Evolutionary conservation across 2,888 invertebrate genomes (phyloP).

Genomic region (Fissipunctia ypsillon): DNA sequence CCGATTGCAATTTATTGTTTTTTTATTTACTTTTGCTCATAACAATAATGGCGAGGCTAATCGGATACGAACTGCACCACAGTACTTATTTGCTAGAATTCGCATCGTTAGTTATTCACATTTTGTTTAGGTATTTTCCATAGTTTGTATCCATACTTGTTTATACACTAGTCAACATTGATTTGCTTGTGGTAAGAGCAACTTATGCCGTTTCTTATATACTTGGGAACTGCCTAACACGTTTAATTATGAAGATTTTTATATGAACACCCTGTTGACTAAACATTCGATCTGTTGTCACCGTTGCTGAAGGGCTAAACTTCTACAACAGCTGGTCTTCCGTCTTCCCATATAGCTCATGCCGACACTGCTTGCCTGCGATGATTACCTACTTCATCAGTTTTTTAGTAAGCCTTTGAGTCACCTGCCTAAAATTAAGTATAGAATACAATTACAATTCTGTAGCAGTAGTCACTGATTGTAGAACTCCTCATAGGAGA

Average conservation of each 20-base stretch:
- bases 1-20: conserved; percentile 77
- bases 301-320: neutral
- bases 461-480: neutral
- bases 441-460: neutral
- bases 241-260: neutral
- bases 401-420: no score
- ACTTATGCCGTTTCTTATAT: neutral
- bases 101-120: conserved; percentile 20
- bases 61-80: conserved; percentile 20
- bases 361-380: no score
- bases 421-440: neutral
- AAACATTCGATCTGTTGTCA: neutral
- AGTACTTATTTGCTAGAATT: conserved; percentile 27
- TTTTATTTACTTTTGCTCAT: conserved; percentile 65
- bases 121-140: conserved; percentile 11
- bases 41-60: conserved; percentile 45
- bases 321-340: neutral
- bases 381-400: neutral
- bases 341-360: neutral
- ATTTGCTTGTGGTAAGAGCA: conserved; percentile 5
- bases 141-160: neutral
- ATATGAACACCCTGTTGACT: neutral
- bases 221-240: neutral
- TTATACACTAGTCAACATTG: neutral
- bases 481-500: neutral